Conservation (phyloP, 2,113 vertebrate species). For the Micronycteris hirsuta region DNA sequence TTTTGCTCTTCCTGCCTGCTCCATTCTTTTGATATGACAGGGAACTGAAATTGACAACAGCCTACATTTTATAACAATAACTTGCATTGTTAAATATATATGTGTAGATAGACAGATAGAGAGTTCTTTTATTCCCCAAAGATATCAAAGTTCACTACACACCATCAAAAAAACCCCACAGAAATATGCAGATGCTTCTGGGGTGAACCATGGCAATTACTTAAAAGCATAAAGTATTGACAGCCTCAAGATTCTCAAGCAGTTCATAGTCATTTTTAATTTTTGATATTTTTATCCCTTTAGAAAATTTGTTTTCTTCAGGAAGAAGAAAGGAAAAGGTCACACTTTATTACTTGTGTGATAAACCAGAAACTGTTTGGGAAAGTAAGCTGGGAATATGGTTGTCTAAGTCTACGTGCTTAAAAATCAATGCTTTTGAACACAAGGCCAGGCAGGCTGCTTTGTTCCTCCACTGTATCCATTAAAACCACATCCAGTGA, state of each 20-base stretch:
- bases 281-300: constrained; percentile 34
- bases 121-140: constrained; percentile 64
- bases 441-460: not conserved
- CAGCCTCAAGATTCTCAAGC: constrained; percentile 28
- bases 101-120: constrained; percentile 61
- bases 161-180: not conserved
- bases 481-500: not conserved
- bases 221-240: constrained; percentile 59
- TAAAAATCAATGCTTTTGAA: not conserved
- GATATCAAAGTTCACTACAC: constrained; percentile 67
- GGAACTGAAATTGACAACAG: constrained; percentile 71
- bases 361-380: not conserved
- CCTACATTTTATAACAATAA: constrained; percentile 74
- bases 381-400: not conserved
- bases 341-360: not conserved
- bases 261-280: constrained; percentile 36
- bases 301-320: constrained; percentile 42
- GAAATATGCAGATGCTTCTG: constrained; percentile 56
- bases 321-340: constrained; percentile 17
- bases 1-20: constrained; percentile 60
- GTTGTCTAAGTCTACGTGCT: not conserved
- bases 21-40: constrained; percentile 68
- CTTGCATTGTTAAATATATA: constrained; percentile 72
- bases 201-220: constrained; percentile 48
- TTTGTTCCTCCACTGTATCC: not conserved